Percentiles rank a stretch among this genome's conserved stretches.
These are phyloP conservation scores for Hippocampus barbouri DNA, from an alignment of 2,113 vertebrate genomes.

Conservation along the genomic window DNA sequence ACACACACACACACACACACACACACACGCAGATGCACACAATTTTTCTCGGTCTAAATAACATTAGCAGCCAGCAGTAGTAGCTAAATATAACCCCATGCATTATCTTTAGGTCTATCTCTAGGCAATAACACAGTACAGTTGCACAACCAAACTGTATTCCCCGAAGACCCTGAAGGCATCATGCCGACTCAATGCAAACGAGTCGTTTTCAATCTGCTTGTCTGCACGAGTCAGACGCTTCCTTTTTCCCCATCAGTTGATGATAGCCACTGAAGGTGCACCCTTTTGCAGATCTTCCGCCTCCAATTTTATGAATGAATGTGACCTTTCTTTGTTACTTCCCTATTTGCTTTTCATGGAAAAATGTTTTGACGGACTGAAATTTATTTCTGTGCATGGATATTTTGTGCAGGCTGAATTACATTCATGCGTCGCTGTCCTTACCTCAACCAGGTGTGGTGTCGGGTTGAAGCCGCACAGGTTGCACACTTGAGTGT, in stretches of 20 bases:
- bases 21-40: background rate
- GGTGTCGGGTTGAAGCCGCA: slow-evolving; percentile 98
- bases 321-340: background rate
- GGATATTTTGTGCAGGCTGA: background rate
- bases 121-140: slow-evolving; percentile 20
- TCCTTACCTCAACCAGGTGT: slow-evolving; percentile 93
- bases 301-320: slow-evolving; percentile 10
- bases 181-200: slow-evolving; percentile 25
- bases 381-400: background rate
- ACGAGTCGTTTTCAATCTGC: slow-evolving; percentile 16
- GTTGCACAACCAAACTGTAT: slow-evolving; percentile 14
- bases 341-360: background rate
- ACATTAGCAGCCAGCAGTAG: slow-evolving; percentile 3
- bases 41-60: slow-evolving; percentile 41
- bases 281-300: background rate
- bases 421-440: background rate
- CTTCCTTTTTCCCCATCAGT: slow-evolving; percentile 11
- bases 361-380: background rate
- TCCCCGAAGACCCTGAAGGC: slow-evolving; percentile 30
- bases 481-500: slow-evolving; percentile 91
- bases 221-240: slow-evolving; percentile 24
- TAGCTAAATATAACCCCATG: slow-evolving; percentile 24
- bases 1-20: background rate
- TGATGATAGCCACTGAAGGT: background rate
- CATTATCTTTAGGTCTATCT: slow-evolving; percentile 27